These are phyloP conservation scores for Hemicentrotus pulcherrimus DNA, from an alignment of 35 echinoderm and acorn worm genomes.

Conservation along the genomic window DNA sequence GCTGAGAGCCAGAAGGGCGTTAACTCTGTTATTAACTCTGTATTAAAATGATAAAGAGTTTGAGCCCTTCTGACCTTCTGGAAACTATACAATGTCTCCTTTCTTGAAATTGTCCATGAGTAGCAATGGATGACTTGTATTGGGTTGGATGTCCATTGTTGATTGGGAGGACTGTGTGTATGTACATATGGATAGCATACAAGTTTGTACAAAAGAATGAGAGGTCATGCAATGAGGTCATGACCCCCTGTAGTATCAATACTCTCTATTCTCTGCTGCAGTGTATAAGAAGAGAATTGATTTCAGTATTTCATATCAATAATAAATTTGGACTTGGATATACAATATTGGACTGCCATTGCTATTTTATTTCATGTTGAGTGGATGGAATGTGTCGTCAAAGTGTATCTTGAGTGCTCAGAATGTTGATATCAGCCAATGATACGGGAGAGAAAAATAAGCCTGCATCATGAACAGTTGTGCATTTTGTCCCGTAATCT, in stretches of 20 bases:
- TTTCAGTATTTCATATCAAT: constrained; percentile 46
- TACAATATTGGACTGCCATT: neutral
- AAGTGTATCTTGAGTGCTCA: too few relatives aligned
- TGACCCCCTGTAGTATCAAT: neutral
- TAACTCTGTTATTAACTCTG: too few relatives aligned
- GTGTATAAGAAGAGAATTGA: constrained; percentile 37
- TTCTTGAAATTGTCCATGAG: too few relatives aligned
- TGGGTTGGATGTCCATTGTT: neutral
- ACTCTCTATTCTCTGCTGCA: constrained; percentile 29
- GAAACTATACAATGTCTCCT: too few relatives aligned
- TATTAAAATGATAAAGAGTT: too few relatives aligned
- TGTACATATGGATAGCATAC: constrained; percentile 18
- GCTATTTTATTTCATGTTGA: neutral
- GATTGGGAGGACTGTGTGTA: neutral
- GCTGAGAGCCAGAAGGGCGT: too few relatives aligned
- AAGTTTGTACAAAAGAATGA: constrained; percentile 4
- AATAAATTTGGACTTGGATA: constrained; percentile 45
- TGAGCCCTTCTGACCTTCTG: too few relatives aligned
- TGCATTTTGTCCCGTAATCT: too few relatives aligned
- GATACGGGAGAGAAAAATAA: too few relatives aligned
- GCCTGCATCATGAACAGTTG: too few relatives aligned
- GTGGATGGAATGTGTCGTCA: neutral
- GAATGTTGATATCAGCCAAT: too few relatives aligned
- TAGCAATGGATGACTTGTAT: neutral
- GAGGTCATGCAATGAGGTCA: neutral